Evolutionary conservation across 2,113 vertebrate genomes (phyloP), one percentile per base, ranked within the genome.

Genomic region (Caretta caretta): DNA sequence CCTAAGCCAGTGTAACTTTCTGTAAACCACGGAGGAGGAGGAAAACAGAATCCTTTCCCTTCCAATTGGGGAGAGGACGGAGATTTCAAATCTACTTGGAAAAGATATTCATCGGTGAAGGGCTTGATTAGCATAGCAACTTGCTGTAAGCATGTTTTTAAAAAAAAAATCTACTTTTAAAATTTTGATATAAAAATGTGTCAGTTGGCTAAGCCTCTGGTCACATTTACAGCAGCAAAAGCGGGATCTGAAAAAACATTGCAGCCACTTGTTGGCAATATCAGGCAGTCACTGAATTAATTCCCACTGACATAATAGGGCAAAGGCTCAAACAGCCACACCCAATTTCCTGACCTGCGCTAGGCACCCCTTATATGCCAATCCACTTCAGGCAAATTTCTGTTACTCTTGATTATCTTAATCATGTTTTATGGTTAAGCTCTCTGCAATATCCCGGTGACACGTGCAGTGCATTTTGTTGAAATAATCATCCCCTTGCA

Each of bases 1-100:
- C 56, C 95, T 93, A 92, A 92, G 75, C 83, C 78, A 54, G 72
- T 1, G 1, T 83, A 81, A 89, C 78, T 69, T 95, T 75, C 54
- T 22, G 53, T 82, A 48, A 89, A 90, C 88, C 65, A 6, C 86
- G 38, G 14, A 78, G 27, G 48, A 8, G 49, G 14, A 79, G 7
- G 31, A 87, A 95, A 89, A 90, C 88, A 76, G 93, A 95, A 35
- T 83, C 80, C 4, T 90, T 92, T 92, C 89, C 22, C 5, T 80
- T 19, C 35, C 88, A 46, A 14, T 31, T 29, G 25, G 25, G 56
- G 3, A 31, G 5, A 31, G 59, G 27, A 62, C 3, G 59, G 59
- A 3, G 29, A 35, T 62, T 62, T 62, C 59, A 62, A 62, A 31
- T 62, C 29, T 16, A 13, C 12, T 94, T 93, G 86, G 38, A 27